Conservation (phyloP, 2,113 vertebrate genomes). For the Hylia prasina region DNA sequence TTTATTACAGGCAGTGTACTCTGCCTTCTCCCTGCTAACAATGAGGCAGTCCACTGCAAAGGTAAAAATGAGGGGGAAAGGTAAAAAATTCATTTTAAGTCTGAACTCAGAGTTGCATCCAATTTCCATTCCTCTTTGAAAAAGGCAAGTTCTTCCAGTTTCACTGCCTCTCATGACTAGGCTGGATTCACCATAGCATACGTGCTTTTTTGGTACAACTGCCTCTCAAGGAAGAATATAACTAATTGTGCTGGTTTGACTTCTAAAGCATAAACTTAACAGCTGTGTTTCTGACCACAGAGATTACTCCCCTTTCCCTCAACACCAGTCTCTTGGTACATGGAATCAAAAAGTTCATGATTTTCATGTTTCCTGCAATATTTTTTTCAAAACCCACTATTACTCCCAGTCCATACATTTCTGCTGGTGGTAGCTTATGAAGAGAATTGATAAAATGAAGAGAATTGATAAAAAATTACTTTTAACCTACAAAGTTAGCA, state of each 20-base stretch:
- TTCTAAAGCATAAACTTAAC: background rate
- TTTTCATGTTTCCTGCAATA: background rate
- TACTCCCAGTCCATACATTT: background rate
- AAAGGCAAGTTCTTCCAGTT: background rate
- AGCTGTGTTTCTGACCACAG: background rate
- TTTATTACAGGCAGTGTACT: background rate
- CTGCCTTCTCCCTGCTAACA: background rate
- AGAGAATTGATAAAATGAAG: background rate
- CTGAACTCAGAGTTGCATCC: background rate
- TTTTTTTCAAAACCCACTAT: background rate
- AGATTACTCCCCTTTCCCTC: background rate
- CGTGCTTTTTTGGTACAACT: background rate
- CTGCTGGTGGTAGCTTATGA: background rate
- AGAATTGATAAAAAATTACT: background rate
- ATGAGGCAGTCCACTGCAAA: background rate
- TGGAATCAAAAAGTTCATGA: background rate
- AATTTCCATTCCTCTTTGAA: background rate
- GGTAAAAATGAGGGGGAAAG: background rate
- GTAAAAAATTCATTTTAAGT: background rate
- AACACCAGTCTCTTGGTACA: background rate
- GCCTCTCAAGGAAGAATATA: background rate
- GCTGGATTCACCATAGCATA: background rate
- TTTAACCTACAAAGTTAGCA: background rate
- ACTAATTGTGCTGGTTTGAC: background rate
- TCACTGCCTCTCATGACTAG: background rate